Evolutionary conservation across 2,888 invertebrate genomes (phyloP).

Genomic region (Marronus borbonicus): DNA sequence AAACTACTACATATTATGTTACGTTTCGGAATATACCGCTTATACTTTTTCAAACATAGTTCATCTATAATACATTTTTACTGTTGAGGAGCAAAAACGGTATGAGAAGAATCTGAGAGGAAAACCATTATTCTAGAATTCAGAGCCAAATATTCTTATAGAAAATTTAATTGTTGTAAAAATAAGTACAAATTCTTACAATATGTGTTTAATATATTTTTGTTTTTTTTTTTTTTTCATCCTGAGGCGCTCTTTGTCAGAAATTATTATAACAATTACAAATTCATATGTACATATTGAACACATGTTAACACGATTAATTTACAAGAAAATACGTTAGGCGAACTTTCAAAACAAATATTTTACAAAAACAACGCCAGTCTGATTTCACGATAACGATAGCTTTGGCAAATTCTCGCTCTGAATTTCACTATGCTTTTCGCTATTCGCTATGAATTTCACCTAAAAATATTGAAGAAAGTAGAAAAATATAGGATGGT

Average conservation of each 20-base stretch:
- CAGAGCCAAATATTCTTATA: neutral
- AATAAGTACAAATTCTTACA: constrained; percentile 44
- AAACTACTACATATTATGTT: too few species aligned
- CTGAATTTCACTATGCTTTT: too few species aligned
- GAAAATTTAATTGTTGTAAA: constrained; percentile 40
- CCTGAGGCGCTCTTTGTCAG: constrained; percentile 13
- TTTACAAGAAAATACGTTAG: constrained; percentile 27
- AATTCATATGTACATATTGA: constrained; percentile 42
- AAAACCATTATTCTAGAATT: neutral
- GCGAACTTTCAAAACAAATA: neutral
- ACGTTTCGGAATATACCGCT: too few species aligned
- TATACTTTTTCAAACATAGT: too few species aligned
- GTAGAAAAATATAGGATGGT: neutral
- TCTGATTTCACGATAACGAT: neutral
- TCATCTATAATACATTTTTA: too few species aligned
- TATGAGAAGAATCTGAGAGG: neutral
- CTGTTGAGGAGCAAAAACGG: too few species aligned
- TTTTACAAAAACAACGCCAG: neutral
- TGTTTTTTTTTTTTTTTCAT: neutral
- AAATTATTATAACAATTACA: constrained; percentile 36
- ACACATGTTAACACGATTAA: constrained; percentile 40
- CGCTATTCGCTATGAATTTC: too few species aligned
- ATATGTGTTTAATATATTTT: constrained; percentile 9
- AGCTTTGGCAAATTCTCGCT: neutral
- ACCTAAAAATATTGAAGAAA: neutral